Evolutionary conservation across 2,888 invertebrate genomes (phyloP).

Genomic region (Physocephala rufipes): DNA sequence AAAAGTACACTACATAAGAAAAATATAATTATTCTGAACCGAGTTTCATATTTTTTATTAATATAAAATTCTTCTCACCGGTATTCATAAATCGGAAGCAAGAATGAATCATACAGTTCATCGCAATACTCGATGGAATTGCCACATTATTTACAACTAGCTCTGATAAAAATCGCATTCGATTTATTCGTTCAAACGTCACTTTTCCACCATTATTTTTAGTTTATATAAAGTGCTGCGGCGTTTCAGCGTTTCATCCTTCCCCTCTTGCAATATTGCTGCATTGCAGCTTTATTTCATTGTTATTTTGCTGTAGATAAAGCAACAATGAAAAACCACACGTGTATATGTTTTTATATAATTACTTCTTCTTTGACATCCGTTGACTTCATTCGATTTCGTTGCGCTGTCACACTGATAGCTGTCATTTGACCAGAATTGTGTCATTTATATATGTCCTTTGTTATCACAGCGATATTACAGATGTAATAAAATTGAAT

Average conservation of each 20-base stretch:
- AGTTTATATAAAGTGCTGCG: slow-evolving; percentile 34
- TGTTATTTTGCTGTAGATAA: no score
- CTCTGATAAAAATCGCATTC: not conserved
- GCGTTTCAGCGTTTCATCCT: slow-evolving; percentile 12
- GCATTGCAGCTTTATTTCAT: no score
- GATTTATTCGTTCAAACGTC: not conserved
- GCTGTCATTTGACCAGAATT: not conserved
- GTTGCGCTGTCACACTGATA: slow-evolving; percentile 17
- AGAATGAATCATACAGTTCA: slow-evolving; percentile 4
- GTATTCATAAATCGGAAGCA: slow-evolving; percentile 7
- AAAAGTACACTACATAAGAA: no score
- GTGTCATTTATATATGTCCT: slow-evolving; percentile 21
- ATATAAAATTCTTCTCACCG: no score
- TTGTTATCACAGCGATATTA: slow-evolving; percentile 27
- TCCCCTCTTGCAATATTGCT: no score
- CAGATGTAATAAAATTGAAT: slow-evolving; percentile 36
- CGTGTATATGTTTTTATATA: slow-evolving; percentile 2
- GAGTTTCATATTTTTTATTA: slow-evolving; percentile 1
- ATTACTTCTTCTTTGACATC: slow-evolving; percentile 19
- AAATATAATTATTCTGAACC: no score
- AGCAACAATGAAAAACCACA: slow-evolving; percentile 25
- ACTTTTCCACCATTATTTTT: slow-evolving; percentile 5
- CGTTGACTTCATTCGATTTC: slow-evolving; percentile 38
- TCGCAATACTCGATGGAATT: not conserved
- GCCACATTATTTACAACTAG: not conserved